Percentiles rank a stretch among this genome's conserved stretches.
phyloP scores from a whole-genome alignment of 1,140 invertebrate genomes.

The Polypedilum vanderplanki region DNA sequence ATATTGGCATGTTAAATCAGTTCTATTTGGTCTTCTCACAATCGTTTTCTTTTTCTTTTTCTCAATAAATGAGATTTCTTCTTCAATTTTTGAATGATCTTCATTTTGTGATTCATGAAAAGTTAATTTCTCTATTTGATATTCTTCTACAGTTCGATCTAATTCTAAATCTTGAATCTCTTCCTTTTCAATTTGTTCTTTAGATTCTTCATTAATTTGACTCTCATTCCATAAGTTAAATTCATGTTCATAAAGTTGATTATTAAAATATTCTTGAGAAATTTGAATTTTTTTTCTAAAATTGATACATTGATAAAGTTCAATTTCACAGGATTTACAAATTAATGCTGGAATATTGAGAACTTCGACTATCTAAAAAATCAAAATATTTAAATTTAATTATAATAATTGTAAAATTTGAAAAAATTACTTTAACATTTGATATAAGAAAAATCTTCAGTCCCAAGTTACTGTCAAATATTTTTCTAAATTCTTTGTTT shows the following conservation, averaged over 20 bases:
- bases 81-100: not conserved
- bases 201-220: not conserved
- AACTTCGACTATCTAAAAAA: not conserved
- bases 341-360: not conserved
- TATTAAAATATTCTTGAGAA: not conserved
- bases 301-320: not conserved
- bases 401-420: not conserved
- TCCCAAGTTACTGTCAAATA: not conserved
- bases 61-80: not conserved
- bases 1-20: not conserved
- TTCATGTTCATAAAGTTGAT: constrained; percentile 4
- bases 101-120: not conserved
- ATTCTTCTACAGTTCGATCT: not conserved
- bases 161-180: not conserved
- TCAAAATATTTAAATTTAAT: not conserved
- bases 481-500: not conserved
- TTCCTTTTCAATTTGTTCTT: not conserved
- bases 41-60: not conserved
- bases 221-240: not conserved
- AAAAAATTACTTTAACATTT: not conserved
- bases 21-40: not conserved
- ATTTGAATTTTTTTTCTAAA: not conserved
- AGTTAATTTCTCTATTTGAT: not conserved
- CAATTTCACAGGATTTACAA: not conserved
- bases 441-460: not conserved